Conservation (phyloP, 2,888 invertebrate genomes). For the Pterobdella sp. region DNA sequence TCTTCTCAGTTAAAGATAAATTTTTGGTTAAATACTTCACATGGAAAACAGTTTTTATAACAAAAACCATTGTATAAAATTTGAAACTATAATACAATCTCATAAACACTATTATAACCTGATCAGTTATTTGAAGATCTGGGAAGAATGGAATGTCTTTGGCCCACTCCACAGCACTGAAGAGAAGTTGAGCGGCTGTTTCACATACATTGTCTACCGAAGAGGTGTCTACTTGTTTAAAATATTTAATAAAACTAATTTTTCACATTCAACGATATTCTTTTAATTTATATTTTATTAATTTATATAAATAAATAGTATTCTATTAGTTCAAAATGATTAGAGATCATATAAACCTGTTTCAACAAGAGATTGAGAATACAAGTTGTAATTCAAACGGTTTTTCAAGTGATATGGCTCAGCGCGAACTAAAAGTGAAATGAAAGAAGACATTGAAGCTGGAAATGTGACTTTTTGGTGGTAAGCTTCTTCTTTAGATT, state of each 20-base stretch:
- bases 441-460: slow-evolving; percentile 18
- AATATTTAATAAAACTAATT: background rate
- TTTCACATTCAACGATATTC: background rate
- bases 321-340: background rate
- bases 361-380: background rate
- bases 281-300: background rate
- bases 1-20: too few relatives aligned
- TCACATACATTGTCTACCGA: slow-evolving; percentile 27
- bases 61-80: too few relatives aligned
- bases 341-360: background rate
- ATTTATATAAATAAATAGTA: background rate
- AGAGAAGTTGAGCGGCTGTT: slow-evolving; percentile 28
- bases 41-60: too few relatives aligned
- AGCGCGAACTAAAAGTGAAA: slow-evolving; percentile 29
- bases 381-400: background rate
- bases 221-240: slow-evolving; percentile 10
- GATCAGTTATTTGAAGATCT: slow-evolving; percentile 24
- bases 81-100: too few relatives aligned
- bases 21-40: too few relatives aligned
- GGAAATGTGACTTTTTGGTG: background rate
- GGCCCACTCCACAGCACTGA: slow-evolving; percentile 32
- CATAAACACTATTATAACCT: too few relatives aligned
- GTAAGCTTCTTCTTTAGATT: background rate
- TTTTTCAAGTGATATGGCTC: slow-evolving; percentile 26
- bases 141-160: slow-evolving; percentile 29